Conservation (phyloP, 2,113 vertebrate genomes). For the Lanius ludovicianus region DNA sequence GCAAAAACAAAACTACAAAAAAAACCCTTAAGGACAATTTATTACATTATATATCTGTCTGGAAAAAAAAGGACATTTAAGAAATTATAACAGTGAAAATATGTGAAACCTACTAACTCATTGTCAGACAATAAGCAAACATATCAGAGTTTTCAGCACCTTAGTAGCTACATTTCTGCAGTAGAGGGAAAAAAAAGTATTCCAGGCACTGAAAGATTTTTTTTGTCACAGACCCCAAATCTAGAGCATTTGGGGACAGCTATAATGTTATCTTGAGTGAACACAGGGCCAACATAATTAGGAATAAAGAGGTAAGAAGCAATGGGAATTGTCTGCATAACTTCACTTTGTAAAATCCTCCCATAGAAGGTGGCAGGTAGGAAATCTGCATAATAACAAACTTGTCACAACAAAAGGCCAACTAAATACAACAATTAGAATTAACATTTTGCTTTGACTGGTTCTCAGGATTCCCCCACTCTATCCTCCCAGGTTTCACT, state of each 20-base stretch:
- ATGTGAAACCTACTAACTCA: background rate
- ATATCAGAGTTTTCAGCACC: background rate
- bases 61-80: background rate
- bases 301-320: slow-evolving; percentile 72
- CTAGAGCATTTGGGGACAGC: slow-evolving; percentile 59
- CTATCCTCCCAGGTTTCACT: background rate
- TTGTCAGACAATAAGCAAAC: background rate
- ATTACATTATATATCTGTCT: background rate
- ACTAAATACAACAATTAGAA: slow-evolving; percentile 67
- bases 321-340: slow-evolving; percentile 72
- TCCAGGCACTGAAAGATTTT: slow-evolving; percentile 51
- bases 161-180: background rate
- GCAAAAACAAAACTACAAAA: background rate
- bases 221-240: slow-evolving; percentile 53
- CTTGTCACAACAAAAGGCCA: slow-evolving; percentile 72
- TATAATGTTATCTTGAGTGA: slow-evolving; percentile 73
- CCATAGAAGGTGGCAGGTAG: slow-evolving; percentile 71
- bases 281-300: slow-evolving; percentile 73
- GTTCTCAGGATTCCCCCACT: slow-evolving; percentile 17
- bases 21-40: background rate
- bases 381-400: slow-evolving; percentile 77
- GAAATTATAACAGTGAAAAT: background rate
- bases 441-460: slow-evolving; percentile 60
- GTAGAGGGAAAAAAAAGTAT: background rate
- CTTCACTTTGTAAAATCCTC: slow-evolving; percentile 66